Base-by-base conservation (phyloP, 2,797 vertebrate species). In the Trachurus trachurus region DNA sequence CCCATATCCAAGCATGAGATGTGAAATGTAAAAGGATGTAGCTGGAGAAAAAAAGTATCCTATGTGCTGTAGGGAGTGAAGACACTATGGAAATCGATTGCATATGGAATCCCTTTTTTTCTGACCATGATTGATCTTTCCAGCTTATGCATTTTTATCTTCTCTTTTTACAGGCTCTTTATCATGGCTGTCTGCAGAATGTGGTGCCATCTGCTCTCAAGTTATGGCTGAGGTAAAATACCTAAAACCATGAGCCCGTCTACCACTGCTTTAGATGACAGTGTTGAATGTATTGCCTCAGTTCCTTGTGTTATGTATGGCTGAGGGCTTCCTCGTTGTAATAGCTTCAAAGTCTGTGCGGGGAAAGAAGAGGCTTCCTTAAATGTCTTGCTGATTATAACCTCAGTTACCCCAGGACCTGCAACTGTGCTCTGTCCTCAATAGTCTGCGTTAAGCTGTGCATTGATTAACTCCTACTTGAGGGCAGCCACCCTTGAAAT, bases 121-220 rank as follows among this genome's bases (percentile, higher is more conserved):
- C 81, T 90, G 87, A 85, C 85, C 79, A 64, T 91, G 92, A 93
- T 93, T 91, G 87, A 91, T 91, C 86, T 76, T 82, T 53, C 1
- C 22, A 89, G 83, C 89, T 93, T 80, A 91, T 91, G 86, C 88
- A 87, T 92, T 94, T 94, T 92, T 88, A 88, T 94, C 82, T 92
- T 80, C 76, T 84, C 82, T 89, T 90, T 91, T 84, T 26, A 90
- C 91, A 88, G 91, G 57, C 83, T 76, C 85, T 90, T 71, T 65
- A 63, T 89, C 75, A 81, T 39, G 68, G 76, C 78, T 71, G 79
- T 83, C 82, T 76, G 81, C 81, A 78, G 82, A 78, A 84, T 81
- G 84, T 58, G 78, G 76, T 67, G 80, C 76, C 81, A 80, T 63
- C 67, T 90, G 62, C 80, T 70, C 60, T 81, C 71, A 82, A 78